These are phyloP conservation scores for Lutjanus argentimaculatus DNA, from an alignment of 2,797 vertebrate genomes.

Conservation along the genomic window DNA sequence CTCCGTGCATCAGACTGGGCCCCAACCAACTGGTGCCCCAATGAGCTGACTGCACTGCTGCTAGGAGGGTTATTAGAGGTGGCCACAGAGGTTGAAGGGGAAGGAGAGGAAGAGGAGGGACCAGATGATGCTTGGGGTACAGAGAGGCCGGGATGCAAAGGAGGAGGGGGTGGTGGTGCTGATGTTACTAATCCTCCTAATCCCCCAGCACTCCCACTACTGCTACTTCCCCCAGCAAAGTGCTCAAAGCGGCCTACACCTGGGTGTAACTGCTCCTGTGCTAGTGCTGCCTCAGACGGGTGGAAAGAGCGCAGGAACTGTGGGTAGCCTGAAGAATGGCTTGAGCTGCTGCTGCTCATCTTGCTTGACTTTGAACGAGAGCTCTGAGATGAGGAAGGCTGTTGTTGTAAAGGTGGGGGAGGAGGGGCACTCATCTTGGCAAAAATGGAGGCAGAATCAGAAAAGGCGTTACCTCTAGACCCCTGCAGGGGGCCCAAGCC, in stretches of 20 bases:
- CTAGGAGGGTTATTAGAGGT: conserved; percentile 88
- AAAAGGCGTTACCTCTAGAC: conserved; percentile 90
- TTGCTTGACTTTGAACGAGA: conserved; percentile 90
- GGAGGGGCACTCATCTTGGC: conserved; percentile 91
- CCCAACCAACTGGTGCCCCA: conserved; percentile 89
- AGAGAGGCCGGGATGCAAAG: conserved; percentile 88
- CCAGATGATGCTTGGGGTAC: conserved; percentile 88
- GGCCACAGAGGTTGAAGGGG: conserved; percentile 87
- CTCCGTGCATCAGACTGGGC: conserved; percentile 89
- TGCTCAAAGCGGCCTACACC: conserved; percentile 89
- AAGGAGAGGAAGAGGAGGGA: conserved; percentile 87
- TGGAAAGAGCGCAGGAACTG: conserved; percentile 91
- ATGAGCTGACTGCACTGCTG: conserved; percentile 88
- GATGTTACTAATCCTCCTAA: conserved; percentile 89
- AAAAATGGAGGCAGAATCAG: conserved; percentile 90
- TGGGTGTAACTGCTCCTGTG: conserved; percentile 89
- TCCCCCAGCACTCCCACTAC: conserved; percentile 86
- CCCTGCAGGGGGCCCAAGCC: conserved; percentile 89
- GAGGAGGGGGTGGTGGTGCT: conserved; percentile 89
- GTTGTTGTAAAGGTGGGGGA: conserved; percentile 89
- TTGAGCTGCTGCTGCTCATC: conserved; percentile 88
- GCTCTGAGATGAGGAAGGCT: conserved; percentile 88
- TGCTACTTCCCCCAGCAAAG: conserved; percentile 87
- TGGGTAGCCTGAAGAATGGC: conserved; percentile 88
- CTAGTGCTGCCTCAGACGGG: conserved; percentile 88